phyloP scores from a whole-genome alignment of 2,113 vertebrate genomes.

The Pavo muticus region DNA sequence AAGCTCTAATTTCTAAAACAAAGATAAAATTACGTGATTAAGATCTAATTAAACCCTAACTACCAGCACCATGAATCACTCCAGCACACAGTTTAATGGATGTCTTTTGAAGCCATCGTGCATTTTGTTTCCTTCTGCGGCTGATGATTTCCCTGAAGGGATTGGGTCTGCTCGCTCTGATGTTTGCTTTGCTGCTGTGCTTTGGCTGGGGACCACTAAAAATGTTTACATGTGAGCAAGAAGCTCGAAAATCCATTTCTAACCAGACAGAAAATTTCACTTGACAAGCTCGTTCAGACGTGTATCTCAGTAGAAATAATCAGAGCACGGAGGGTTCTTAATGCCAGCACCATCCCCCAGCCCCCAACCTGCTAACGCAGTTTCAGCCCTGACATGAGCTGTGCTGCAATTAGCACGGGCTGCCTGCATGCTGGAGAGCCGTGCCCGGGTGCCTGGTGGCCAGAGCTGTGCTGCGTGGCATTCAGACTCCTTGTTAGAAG shows the following conservation, averaged over 20 bases:
- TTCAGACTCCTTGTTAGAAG: neutral
- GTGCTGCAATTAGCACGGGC: neutral
- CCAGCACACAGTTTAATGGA: neutral
- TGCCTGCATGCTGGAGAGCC: accelerated
- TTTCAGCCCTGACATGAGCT: neutral
- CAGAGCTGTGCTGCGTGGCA: neutral
- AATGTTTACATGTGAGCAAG: neutral
- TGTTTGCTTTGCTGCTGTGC: conserved; percentile 31
- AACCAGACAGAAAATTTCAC: conserved; percentile 53
- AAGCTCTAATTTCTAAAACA: conserved; percentile 47
- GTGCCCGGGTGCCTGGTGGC: neutral
- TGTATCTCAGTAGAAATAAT: neutral
- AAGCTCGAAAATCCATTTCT: conserved; percentile 47
- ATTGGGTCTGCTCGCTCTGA: neutral
- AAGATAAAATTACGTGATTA: conserved; percentile 49
- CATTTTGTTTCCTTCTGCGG: conserved; percentile 18
- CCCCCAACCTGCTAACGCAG: neutral
- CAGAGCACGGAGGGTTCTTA: neutral
- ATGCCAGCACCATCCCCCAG: accelerated
- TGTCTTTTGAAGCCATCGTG: neutral
- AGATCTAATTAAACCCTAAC: conserved; percentile 48
- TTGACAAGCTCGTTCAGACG: neutral
- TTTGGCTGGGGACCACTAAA: conserved; percentile 36
- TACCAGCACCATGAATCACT: conserved; percentile 27
- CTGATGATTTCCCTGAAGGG: conserved; percentile 19